Evolutionary conservation across 1,140 invertebrate genomes (phyloP).

Genomic region (Drosophila quadrilineata): DNA sequence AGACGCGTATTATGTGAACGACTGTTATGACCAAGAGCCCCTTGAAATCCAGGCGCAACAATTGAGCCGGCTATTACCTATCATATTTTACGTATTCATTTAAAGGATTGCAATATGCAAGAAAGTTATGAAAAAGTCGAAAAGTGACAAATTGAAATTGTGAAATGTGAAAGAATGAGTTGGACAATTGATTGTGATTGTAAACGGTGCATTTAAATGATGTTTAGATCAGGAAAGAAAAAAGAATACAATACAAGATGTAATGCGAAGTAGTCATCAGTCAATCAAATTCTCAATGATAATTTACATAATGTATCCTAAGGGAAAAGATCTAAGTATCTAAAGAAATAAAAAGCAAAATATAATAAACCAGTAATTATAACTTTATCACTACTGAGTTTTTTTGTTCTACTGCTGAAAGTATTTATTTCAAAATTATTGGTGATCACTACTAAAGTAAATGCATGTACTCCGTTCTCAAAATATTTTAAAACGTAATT

Average conservation of each 20-base stretch:
- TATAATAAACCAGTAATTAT: not conserved
- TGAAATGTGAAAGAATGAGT: conserved; percentile 14
- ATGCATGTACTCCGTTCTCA: conserved; percentile 71
- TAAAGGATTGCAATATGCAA: conserved; percentile 14
- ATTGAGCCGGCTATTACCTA: conserved; percentile 80
- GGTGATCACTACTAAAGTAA: conserved; percentile 60
- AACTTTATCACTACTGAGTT: not conserved
- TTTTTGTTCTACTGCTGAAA: conserved; percentile 17
- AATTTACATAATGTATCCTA: not conserved
- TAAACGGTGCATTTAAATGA: conserved; percentile 1
- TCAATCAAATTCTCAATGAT: conserved; percentile 39
- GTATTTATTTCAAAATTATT: conserved; percentile 41
- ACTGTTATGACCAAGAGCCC: conserved; percentile 70
- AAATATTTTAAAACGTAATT: conserved; percentile 24
- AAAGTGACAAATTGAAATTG: not conserved
- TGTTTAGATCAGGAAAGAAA: conserved; percentile 38
- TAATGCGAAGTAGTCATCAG: conserved; percentile 43
- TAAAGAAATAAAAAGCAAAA: not conserved
- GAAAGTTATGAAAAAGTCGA: too few species aligned
- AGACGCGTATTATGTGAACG: conserved; percentile 70
- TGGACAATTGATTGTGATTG: conserved; percentile 20
- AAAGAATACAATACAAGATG: conserved; percentile 67
- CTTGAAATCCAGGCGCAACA: conserved; percentile 75
- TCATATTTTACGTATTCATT: conserved; percentile 20
- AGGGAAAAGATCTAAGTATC: conserved; percentile 21